These are phyloP conservation scores for Lycocerus yunnanus DNA, from an alignment of 2,888 invertebrate species.

Conservation along the genomic window DNA sequence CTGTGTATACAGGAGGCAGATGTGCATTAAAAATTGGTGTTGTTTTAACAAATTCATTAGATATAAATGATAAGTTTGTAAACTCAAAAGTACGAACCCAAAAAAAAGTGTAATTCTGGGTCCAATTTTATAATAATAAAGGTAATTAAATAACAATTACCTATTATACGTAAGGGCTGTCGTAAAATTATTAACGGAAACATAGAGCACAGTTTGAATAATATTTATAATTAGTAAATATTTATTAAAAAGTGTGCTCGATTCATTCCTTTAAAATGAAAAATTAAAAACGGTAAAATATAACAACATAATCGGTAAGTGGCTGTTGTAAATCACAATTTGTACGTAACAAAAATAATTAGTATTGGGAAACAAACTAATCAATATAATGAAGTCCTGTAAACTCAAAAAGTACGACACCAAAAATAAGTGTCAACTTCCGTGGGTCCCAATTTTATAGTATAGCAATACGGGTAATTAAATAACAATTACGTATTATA, in stretches of 20 bases:
- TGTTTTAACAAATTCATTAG: neutral
- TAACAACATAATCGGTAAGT: neutral
- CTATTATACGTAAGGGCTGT: neutral
- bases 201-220: neutral
- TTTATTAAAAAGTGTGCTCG: neutral
- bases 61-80: neutral
- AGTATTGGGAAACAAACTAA: neutral
- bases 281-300: neutral
- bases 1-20: neutral
- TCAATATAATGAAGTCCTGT: conserved; percentile 6
- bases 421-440: neutral
- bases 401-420: neutral
- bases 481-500: conserved; percentile 1
- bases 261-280: neutral
- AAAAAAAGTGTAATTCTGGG: neutral
- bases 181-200: conserved; percentile 1
- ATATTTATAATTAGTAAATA: neutral
- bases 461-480: neutral
- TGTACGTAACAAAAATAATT: neutral
- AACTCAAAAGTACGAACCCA: neutral
- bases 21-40: neutral
- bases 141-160: conserved; percentile 4
- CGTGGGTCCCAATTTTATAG: neutral
- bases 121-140: neutral
- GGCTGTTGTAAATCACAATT: neutral